phyloP scores from a whole-genome alignment of 2,888 invertebrate species.

The Stegophylla sp. region DNA sequence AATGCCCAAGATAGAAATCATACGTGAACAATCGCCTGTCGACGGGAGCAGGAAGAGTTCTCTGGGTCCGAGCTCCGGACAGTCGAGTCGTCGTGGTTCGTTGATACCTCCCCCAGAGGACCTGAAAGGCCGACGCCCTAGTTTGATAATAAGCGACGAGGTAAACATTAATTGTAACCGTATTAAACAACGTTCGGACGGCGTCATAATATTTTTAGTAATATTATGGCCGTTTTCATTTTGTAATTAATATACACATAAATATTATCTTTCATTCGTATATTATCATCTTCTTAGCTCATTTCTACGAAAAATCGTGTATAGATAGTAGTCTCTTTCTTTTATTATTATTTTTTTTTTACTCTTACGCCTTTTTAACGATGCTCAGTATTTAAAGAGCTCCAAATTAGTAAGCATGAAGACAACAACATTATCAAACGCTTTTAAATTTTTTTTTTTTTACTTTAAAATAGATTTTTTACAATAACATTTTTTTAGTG shows the following conservation, averaged over 20 bases:
- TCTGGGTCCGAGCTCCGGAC: conserved; percentile 72
- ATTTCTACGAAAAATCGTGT: neutral
- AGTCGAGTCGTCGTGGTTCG: conserved; percentile 80
- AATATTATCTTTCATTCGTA: conserved; percentile 17
- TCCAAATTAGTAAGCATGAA: conserved; percentile 49
- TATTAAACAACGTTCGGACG: neutral
- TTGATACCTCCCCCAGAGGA: conserved; percentile 81
- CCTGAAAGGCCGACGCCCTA: conserved; percentile 84
- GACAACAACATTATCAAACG: conserved; percentile 30
- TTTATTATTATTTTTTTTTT: neutral
- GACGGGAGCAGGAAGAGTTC: conserved; percentile 80
- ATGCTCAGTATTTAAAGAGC: conserved; percentile 36
- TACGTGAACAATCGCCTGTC: conserved; percentile 77
- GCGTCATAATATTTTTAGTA: too few species aligned
- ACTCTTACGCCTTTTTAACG: conserved; percentile 29
- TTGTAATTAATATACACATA: conserved; percentile 24
- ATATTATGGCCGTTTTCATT: neutral
- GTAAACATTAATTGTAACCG: conserved; percentile 68
- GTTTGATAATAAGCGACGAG: conserved; percentile 92
- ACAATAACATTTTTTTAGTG: conserved; percentile 41
- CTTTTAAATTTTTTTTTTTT: conserved; percentile 31
- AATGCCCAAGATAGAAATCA: conserved; percentile 86
- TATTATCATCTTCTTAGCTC: conserved; percentile 1
- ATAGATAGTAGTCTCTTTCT: neutral
- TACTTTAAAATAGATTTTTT: conserved; percentile 37